Base-by-base conservation (phyloP, 2,113 vertebrate genomes). In the Campylomormyrus numenius region DNA sequence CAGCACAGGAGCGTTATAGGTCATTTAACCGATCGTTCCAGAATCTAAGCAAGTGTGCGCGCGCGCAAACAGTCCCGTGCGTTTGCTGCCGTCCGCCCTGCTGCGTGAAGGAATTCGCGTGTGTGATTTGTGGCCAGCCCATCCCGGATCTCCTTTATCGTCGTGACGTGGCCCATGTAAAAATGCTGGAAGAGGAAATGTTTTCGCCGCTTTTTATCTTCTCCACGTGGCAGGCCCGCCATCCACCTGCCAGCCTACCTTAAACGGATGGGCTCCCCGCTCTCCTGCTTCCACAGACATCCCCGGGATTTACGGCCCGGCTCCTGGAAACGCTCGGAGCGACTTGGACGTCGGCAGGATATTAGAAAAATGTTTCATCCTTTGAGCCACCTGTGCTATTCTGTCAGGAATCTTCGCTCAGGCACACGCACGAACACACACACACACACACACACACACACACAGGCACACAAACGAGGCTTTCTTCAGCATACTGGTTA, bases 151-250 rank as follows among this genome's bases (percentile, higher is more conserved):
- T 35, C 35, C 46, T 87, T 50, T 49, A 83, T 83, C 48, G 31
- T 50, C 24, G 56, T 17, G 35, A 50, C 21, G 89, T 27, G 53
- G 89, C 52, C n/a, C 24, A 19, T 42, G 24, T 87, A 56, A 88
- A 88, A 88, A 84, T 77, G 27, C 21, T 85, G 39, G 49, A 84
- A 48, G 46, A 88, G 90, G 85, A 88, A 90, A 62, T 92, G 89
- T 93, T 93, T 89, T 89, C 66, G 90, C 50, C 52, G 10, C 58
- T 56, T 90, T 39, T 89, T 83, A 90, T 84, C 56, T 89, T 21
- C 74, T 80, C 56, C 21, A 45, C 46, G 70, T 70, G 87, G 91
- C 88, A 85, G 77, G 31, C 58, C 27, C 88, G 90, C 88, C 89
- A 85, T 80, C 89, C 74, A 88, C 87, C 58, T 88, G 90, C 86